phyloP scores from a whole-genome alignment of 1,140 invertebrate species.

The Xylocopa sonorina region DNA sequence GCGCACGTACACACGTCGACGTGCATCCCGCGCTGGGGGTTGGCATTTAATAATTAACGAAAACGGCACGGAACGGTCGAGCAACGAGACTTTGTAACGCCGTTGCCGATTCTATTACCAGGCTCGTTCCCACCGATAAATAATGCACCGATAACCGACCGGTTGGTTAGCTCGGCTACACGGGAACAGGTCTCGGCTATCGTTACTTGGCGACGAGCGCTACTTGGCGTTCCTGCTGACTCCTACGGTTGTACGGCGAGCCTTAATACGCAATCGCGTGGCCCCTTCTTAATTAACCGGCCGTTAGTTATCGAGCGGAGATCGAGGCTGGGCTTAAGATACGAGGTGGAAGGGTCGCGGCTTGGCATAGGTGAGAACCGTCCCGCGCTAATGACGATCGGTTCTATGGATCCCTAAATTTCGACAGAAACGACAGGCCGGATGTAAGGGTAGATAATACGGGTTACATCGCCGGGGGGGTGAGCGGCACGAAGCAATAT shows the following conservation, averaged over 20 bases:
- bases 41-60: constrained; percentile 1
- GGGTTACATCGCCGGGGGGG: constrained; percentile 45
- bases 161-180: constrained; percentile 9
- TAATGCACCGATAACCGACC: constrained; percentile 25
- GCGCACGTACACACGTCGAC: too few species aligned
- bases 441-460: constrained; percentile 54
- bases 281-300: constrained; percentile 49
- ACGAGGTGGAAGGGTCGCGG: constrained; percentile 27
- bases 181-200: too few species aligned
- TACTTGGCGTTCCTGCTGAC: too few species aligned
- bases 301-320: constrained; percentile 29
- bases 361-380: too few species aligned
- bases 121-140: not conserved
- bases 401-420: constrained; percentile 41
- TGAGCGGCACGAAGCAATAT: constrained; percentile 57
- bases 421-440: constrained; percentile 43
- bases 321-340: constrained; percentile 1
- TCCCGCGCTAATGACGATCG: constrained; percentile 45
- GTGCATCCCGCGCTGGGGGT: too few species aligned
- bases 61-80: not conserved
- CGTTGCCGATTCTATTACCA: not conserved
- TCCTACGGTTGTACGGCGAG: not conserved
- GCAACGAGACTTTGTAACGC: constrained; percentile 5
- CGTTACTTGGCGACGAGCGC: not conserved
- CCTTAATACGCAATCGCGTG: constrained; percentile 44